Conservation (phyloP, 2,113 vertebrate species). For the Nyctibius bracteatus region DNA sequence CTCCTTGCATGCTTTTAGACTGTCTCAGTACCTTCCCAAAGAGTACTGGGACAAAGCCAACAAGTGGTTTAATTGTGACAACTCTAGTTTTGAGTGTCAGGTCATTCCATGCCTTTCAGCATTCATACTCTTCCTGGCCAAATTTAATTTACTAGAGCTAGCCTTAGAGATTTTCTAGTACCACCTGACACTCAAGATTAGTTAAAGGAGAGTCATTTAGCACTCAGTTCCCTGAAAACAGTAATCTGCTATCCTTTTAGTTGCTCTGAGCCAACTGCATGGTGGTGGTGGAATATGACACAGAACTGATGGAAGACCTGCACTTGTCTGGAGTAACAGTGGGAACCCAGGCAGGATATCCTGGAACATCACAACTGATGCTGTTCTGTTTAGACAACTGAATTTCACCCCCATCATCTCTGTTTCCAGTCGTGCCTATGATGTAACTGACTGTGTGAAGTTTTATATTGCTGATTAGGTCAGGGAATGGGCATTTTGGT, state of each 20-base stretch:
- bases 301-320: not conserved
- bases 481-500: not conserved
- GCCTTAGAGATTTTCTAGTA: not conserved
- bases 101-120: not conserved
- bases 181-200: not conserved
- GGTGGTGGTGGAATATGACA: not conserved
- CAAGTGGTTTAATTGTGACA: not conserved
- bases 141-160: not conserved
- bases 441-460: not conserved
- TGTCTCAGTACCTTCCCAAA: not conserved
- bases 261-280: not conserved
- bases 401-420: not conserved
- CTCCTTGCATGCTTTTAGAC: not conserved
- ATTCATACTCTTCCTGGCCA: not conserved
- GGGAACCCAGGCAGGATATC: not conserved
- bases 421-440: not conserved
- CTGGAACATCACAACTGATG: not conserved
- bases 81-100: not conserved
- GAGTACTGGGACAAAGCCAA: not conserved
- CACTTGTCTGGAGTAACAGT: not conserved
- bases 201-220: not conserved
- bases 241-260: not conserved
- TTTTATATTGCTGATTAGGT: not conserved
- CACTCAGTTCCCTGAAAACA: not conserved
- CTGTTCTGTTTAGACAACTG: not conserved